Conservation (phyloP, 2,888 invertebrate species). For the Drosophila peninsularis region DNA sequence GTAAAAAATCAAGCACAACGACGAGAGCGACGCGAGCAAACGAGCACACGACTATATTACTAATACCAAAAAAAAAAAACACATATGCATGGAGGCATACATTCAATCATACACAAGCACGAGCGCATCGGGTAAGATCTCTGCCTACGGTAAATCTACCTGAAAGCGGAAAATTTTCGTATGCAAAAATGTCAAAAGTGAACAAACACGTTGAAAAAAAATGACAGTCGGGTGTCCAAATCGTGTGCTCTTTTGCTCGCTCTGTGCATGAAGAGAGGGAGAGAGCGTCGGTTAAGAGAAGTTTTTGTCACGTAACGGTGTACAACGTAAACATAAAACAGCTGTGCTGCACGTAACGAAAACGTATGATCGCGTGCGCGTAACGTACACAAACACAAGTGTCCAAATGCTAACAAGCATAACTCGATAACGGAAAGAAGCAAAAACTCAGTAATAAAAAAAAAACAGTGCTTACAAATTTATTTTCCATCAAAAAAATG, state of each 20-base stretch:
- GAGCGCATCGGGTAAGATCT: slow-evolving; percentile 54
- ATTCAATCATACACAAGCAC: slow-evolving; percentile 32
- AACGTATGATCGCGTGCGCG: slow-evolving; percentile 69
- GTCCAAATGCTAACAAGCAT: slow-evolving; percentile 15
- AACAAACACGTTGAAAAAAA: slow-evolving; percentile 53
- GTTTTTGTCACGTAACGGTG: slow-evolving; percentile 42
- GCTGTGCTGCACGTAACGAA: slow-evolving; percentile 62
- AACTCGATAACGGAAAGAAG: slow-evolving; percentile 30
- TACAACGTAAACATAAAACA: slow-evolving; percentile 73
- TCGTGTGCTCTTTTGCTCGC: slow-evolving; percentile 32
- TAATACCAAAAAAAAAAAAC: slow-evolving; percentile 23
- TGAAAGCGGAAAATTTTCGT: slow-evolving; percentile 79
- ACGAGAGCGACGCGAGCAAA: slow-evolving; percentile 36
- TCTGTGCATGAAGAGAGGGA: slow-evolving; percentile 10
- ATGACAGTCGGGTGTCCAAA: slow-evolving; percentile 31
- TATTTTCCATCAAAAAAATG: slow-evolving; percentile 43
- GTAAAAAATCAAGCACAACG: slow-evolving; percentile 36
- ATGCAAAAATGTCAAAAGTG: slow-evolving; percentile 81
- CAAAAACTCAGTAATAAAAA: slow-evolving; percentile 45
- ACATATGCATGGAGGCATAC: not conserved
- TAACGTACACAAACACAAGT: slow-evolving; percentile 47
- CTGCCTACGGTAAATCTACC: slow-evolving; percentile 71
- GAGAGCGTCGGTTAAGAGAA: slow-evolving; percentile 26
- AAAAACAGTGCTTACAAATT: slow-evolving; percentile 27
- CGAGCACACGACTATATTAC: slow-evolving; percentile 54